Evolutionary conservation across 1,140 invertebrate species (phyloP), one percentile per base, ranked within the genome.

Genomic region (Chironomus striatipennis): DNA sequence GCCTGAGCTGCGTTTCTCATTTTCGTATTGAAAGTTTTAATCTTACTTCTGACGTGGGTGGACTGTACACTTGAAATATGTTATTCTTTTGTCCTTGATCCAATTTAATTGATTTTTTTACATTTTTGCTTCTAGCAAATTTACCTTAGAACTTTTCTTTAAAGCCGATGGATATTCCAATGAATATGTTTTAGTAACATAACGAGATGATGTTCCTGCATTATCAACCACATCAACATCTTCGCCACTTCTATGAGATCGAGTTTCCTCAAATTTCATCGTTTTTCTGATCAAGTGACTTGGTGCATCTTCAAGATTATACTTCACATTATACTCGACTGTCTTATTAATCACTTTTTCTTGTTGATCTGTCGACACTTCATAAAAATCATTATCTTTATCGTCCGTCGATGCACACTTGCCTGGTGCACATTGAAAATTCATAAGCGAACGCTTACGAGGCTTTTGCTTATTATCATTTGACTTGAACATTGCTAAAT

Each of bases 21-120:
- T 34, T 34, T 5, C 15, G 47, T 57, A 18, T 70, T 70, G 17
- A 18, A 20, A 70, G 18, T 70, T 34, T 2, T 17, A 70, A 21
- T 70, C 65, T 70, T 21, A 20, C 0, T 20, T 1, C 0, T 70
- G 17, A 7, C 9, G 65, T 70, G 20, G 65, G 20, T 70, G n/a
- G 65, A 70, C 9, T 10, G 65, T 70, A 70, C 65, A 70, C 65
- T 70, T 70, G 65, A 70, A 70, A 70, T 18, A 20, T 70, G 20
- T 70, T 70, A 20, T 9, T 18, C 18, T 70, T 8, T 7, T 20
- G 65, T 70, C 65, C 65, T 70, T 70, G 65, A 70, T 70, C 65
- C 20, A 70, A 18, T 70, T 70, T 70, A 18, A 70, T 70, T 70
- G 17, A 21, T 70, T 9, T 20, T 70, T 18, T 18, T 6, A 21